phyloP scores from a whole-genome alignment of 2,113 vertebrate species.

The western clawed frog (Xenopus tropicalis) region UCB_Xtro_10.0 CM004447.2:18815501-18816000 shows the following conservation, averaged over 20 bases:
- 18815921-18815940: conserved; percentile 44
- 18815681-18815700: too few species aligned
- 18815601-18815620: too few species aligned
- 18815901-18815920: conserved; percentile 39
- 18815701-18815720: too few species aligned
- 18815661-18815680: too few species aligned
- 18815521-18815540: too few species aligned
- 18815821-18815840: conserved; percentile 25
- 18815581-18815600: too few species aligned
- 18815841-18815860: conserved; percentile 37
- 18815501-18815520: too few species aligned
- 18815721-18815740: background rate
- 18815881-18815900: conserved; percentile 46
- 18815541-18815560: too few species aligned
- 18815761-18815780: background rate
- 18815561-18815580: too few species aligned
- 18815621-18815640: too few species aligned
- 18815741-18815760: background rate
- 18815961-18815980: conserved; percentile 44
- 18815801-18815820: background rate
- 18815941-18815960: conserved; percentile 41
- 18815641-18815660: too few species aligned
- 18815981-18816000: conserved; percentile 43
- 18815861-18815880: conserved; percentile 37
- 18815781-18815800: conserved; percentile 9